These are phyloP conservation scores for Scaptomyza montana DNA, from an alignment of 1,140 invertebrate species.

Conservation along the genomic window DNA sequence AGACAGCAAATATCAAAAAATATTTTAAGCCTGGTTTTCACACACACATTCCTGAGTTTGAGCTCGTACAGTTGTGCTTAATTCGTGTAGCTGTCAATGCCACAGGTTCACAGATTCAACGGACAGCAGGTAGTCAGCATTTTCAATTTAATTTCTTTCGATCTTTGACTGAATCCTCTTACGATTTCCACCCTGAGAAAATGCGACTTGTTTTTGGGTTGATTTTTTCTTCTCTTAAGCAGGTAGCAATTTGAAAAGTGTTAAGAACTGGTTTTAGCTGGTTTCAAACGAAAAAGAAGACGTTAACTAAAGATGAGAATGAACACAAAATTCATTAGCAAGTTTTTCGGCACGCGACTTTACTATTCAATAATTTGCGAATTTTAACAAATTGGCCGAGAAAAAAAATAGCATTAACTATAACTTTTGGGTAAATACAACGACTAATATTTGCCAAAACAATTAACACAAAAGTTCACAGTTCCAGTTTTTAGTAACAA, in stretches of 20 bases:
- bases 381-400: slow-evolving; percentile 20
- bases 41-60: not conserved
- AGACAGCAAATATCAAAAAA: too few species aligned
- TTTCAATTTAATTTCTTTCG: slow-evolving; percentile 21
- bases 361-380: slow-evolving; percentile 26
- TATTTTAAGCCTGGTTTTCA: not conserved
- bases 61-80: slow-evolving; percentile 23
- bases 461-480: slow-evolving; percentile 25
- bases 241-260: slow-evolving; percentile 15
- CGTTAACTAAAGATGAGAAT: not conserved
- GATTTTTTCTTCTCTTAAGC: not conserved
- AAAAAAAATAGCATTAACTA: not conserved
- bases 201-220: not conserved
- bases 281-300: not conserved
- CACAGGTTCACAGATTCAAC: not conserved
- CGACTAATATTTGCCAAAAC: slow-evolving; percentile 20
- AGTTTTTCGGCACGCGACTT: slow-evolving; percentile 37
- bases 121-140: slow-evolving; percentile 30
- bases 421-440: slow-evolving; percentile 6
- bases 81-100: not conserved
- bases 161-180: slow-evolving; percentile 13
- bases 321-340: slow-evolving; percentile 20
- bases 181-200: slow-evolving; percentile 12
- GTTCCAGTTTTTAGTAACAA: slow-evolving; percentile 9
- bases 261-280: slow-evolving; percentile 14